These are phyloP conservation scores for Centroberyx gerrardi DNA, from an alignment of 2,797 vertebrate species.

Conservation along the genomic window DNA sequence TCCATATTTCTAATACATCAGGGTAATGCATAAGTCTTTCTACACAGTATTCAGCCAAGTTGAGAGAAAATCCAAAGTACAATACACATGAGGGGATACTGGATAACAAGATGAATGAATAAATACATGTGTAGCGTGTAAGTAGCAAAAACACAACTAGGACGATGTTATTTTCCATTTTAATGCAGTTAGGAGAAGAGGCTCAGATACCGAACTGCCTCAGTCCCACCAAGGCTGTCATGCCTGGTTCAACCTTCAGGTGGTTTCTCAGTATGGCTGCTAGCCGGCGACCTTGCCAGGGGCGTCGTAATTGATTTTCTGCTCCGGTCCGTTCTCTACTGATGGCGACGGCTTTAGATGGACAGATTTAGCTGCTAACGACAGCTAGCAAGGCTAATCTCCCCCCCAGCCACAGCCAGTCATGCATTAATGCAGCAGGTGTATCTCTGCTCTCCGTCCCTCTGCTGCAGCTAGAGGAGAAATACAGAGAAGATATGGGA, in stretches of 20 bases:
- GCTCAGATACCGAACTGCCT: background rate
- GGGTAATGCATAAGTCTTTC: no score
- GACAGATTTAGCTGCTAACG: slow-evolving; percentile 44
- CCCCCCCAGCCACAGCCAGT: background rate
- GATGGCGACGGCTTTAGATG: slow-evolving; percentile 20
- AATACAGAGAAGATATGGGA: background rate
- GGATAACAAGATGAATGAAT: no score
- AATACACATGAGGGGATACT: no score
- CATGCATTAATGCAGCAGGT: slow-evolving; percentile 18
- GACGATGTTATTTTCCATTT: no score
- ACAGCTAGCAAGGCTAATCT: slow-evolving; percentile 29
- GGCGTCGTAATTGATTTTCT: slow-evolving; percentile 22
- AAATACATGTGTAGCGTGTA: background rate
- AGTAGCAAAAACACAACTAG: background rate
- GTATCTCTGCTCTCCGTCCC: background rate
- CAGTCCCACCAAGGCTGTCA: background rate
- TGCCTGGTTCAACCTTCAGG: slow-evolving; percentile 17
- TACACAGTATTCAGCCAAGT: no score
- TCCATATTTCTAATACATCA: no score
- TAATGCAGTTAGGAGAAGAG: no score
- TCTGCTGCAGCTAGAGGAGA: slow-evolving; percentile 1
- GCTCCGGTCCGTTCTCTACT: slow-evolving; percentile 8
- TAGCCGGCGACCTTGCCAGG: slow-evolving; percentile 11
- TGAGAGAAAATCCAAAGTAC: no score
- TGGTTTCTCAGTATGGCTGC: slow-evolving; percentile 6